A percentile compares a stretch with the other conserved stretches of the same genome.
These are phyloP conservation scores for Halocaridina rubra DNA, from an alignment of 2,888 invertebrate species.

Conservation along the genomic window DNA sequence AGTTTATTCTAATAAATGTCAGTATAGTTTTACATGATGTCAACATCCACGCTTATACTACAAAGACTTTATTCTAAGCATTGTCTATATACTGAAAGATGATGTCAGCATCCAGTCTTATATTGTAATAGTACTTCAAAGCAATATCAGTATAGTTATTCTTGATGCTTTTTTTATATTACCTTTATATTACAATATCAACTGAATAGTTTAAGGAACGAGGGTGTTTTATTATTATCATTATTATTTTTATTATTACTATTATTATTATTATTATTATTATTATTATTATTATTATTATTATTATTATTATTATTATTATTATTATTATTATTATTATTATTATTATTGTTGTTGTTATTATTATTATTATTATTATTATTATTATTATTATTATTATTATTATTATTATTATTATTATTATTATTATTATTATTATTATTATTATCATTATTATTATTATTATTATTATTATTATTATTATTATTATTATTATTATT, in stretches of 20 bases:
- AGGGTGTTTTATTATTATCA: too few relatives aligned
- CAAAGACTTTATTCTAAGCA: too few relatives aligned
- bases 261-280: not conserved
- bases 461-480: not conserved
- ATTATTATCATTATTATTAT: not conserved
- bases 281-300: not conserved
- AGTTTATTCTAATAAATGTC: too few relatives aligned
- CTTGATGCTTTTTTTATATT: too few relatives aligned
- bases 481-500: not conserved
- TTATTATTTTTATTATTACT: not conserved
- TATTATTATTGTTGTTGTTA: not conserved
- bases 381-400: not conserved
- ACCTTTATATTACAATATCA: too few relatives aligned
- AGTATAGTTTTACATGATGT: too few relatives aligned
- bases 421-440: not conserved
- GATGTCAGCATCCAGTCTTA: too few relatives aligned
- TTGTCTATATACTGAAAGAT: too few relatives aligned
- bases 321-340: not conserved
- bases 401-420: not conserved
- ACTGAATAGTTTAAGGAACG: too few relatives aligned
- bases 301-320: not conserved
- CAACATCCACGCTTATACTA: too few relatives aligned
- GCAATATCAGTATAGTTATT: too few relatives aligned
- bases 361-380: not conserved
- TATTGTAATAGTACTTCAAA: too few relatives aligned